Percentiles rank a stretch among this genome's conserved stretches.
Conservation (phyloP, 2,888 invertebrate species). For the Sphinx pinastri region DNA sequence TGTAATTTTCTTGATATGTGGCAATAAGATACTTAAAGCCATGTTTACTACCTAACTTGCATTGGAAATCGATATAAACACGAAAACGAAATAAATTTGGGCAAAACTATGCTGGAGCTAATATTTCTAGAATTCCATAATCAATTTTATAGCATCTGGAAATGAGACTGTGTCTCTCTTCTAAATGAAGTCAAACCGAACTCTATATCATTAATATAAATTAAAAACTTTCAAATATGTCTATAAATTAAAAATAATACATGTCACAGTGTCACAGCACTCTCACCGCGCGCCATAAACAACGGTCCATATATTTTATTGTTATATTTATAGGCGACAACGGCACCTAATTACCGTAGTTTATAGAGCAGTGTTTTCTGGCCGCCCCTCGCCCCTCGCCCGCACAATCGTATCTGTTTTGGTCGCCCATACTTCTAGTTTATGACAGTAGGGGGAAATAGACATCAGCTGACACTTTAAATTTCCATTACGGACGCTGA, state of each 20-base stretch:
- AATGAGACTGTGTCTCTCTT: too few relatives aligned
- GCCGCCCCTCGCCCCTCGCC: not conserved
- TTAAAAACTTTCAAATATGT: not conserved
- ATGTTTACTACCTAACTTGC: too few relatives aligned
- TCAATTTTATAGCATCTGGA: too few relatives aligned
- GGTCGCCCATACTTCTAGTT: not conserved
- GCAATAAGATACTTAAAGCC: too few relatives aligned
- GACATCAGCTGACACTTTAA: slow-evolving; percentile 12
- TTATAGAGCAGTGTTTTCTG: not conserved
- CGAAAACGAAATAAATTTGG: too few relatives aligned
- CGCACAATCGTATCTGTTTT: not conserved
- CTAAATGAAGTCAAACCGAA: too few relatives aligned
- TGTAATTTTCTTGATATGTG: too few relatives aligned
- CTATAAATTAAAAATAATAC: not conserved
- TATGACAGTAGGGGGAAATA: slow-evolving; percentile 16
- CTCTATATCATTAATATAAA: not conserved
- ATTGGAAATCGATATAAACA: too few relatives aligned
- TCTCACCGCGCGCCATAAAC: slow-evolving; percentile 23
- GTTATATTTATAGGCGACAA: slow-evolving; percentile 18
- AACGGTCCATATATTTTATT: slow-evolving; percentile 22
- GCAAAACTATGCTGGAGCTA: too few relatives aligned
- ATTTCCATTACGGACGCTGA: not conserved
- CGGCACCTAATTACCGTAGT: slow-evolving; percentile 19
- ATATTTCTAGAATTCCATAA: too few relatives aligned
- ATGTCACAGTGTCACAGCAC: slow-evolving; percentile 13